These are phyloP conservation scores for Holothuria glaberrima DNA, from an alignment of 35 echinoderm and acorn worm genomes.

Conservation along the genomic window DNA sequence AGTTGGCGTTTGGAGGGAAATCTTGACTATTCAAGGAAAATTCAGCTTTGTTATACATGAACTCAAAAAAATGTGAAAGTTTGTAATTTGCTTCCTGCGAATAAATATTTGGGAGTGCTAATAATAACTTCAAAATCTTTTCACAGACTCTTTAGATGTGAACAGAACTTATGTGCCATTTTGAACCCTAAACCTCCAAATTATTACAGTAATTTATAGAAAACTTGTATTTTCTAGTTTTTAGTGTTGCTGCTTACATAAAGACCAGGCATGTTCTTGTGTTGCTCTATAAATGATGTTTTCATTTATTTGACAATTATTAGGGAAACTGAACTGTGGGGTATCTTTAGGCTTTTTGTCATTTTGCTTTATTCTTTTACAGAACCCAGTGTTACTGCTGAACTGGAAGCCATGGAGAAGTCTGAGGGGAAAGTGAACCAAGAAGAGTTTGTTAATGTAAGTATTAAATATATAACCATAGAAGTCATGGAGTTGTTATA, in stretches of 20 bases:
- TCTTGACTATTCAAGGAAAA: no score
- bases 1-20: no score
- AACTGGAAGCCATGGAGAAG: constrained; percentile 40
- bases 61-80: no score
- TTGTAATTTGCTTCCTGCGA: background rate
- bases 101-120: no score
- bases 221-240: no score
- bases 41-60: no score
- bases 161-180: background rate
- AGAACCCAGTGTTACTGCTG: constrained; percentile 23
- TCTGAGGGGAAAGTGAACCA: constrained; percentile 55
- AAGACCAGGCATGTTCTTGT: background rate
- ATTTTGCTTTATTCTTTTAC: background rate
- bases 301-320: background rate
- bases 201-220: no score
- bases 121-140: background rate
- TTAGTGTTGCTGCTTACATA: no score
- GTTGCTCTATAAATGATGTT: background rate
- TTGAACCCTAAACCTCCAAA: no score
- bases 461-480: background rate
- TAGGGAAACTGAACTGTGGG: background rate
- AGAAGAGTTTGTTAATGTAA: constrained; percentile 79
- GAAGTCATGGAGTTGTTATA: background rate
- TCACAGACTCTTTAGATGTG: background rate
- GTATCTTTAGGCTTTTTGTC: background rate